Conservation (phyloP, 2,113 vertebrate genomes). For the Candoia aspera region DNA sequence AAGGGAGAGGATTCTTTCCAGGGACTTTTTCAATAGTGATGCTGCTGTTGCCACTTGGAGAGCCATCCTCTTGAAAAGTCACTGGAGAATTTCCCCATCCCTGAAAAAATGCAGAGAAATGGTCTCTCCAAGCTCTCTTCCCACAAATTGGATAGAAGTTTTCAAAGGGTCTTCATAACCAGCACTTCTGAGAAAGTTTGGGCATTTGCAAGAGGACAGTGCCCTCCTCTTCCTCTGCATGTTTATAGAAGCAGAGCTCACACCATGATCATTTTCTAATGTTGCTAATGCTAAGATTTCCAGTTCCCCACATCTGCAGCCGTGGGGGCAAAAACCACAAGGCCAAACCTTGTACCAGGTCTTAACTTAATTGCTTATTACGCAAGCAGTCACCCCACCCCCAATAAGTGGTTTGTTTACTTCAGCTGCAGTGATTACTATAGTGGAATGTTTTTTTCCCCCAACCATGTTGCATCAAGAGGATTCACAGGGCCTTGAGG, state of each 20-base stretch:
- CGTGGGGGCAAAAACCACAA: constrained; percentile 60
- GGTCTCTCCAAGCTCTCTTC: background rate
- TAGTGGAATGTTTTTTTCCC: constrained; percentile 41
- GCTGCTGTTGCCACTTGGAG: background rate
- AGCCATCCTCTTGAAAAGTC: background rate
- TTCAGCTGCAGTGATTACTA: constrained; percentile 43
- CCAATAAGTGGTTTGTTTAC: constrained; percentile 41
- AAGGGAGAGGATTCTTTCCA: background rate
- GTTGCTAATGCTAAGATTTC: constrained; percentile 6
- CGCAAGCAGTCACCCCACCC: constrained; percentile 42
- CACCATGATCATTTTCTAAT: background rate
- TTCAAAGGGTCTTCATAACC: background rate
- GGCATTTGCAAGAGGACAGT: background rate
- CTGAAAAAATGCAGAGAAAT: background rate
- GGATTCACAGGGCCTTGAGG: constrained; percentile 15
- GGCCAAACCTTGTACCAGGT: constrained; percentile 44
- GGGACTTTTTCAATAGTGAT: background rate
- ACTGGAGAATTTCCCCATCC: background rate
- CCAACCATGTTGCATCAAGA: constrained; percentile 13
- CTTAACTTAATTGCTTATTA: constrained; percentile 55
- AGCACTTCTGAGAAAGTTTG: background rate
- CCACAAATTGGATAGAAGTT: background rate
- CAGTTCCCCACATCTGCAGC: constrained; percentile 38
- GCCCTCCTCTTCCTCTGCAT: background rate
- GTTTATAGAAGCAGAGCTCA: background rate